Conservation (phyloP, 2,113 vertebrate genomes). For the Cyrtonyx montezumae region DNA sequence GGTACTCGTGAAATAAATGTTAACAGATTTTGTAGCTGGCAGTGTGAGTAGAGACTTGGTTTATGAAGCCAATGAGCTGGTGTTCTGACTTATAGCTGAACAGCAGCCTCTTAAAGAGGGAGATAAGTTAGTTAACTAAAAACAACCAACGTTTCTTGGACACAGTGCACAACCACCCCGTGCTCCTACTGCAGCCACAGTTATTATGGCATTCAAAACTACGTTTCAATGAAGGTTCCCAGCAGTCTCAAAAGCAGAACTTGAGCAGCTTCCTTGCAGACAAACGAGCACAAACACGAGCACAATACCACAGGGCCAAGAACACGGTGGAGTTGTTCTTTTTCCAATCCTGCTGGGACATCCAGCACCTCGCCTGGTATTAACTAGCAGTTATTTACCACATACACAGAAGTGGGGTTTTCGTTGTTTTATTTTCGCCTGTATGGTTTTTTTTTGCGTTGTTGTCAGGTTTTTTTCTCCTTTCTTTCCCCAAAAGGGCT, state of each 20-base stretch:
- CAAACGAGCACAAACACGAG: neutral
- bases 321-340: neutral
- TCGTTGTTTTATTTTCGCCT: neutral
- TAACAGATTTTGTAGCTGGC: neutral
- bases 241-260: neutral
- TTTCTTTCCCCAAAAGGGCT: neutral
- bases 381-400: neutral
- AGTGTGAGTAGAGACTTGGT: neutral
- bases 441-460: neutral
- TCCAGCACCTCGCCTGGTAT: neutral
- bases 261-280: neutral
- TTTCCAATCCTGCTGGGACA: neutral
- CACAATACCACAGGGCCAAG: neutral
- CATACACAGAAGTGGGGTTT: neutral
- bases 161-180: accelerated
- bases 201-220: neutral
- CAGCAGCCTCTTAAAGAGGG: accelerated
- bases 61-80: neutral
- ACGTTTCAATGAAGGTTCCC: neutral
- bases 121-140: neutral
- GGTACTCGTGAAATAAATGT: accelerated
- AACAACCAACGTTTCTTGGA: neutral
- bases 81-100: neutral
- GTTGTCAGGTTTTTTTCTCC: neutral
- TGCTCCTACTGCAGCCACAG: neutral